Evolutionary conservation across 92 coral and sea anemone species (phyloP).

Genomic region (Porites cylindrica): DNA sequence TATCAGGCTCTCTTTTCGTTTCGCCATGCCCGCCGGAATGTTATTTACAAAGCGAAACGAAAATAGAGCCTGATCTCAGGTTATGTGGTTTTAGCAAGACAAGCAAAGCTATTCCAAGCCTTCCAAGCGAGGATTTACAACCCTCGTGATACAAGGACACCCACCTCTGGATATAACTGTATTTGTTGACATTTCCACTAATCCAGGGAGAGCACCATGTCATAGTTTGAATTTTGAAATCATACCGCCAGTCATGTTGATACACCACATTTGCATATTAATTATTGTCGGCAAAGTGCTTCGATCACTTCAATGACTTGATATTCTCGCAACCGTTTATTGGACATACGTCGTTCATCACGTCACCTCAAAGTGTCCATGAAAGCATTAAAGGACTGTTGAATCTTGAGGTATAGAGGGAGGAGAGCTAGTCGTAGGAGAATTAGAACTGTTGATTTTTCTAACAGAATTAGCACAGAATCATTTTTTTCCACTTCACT

Average conservation of each 20-base stretch:
- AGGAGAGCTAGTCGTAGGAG: constrained; percentile 34
- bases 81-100: no score
- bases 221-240: constrained; percentile 3
- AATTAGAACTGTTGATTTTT: constrained; percentile 5
- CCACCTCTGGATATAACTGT: background rate
- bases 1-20: no score
- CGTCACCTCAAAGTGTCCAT: constrained; percentile 1
- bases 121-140: background rate
- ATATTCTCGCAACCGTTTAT: background rate
- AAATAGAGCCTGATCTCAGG: no score
- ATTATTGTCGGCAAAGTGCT: background rate
- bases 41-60: no score
- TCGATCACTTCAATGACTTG: constrained; percentile 6
- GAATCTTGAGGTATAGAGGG: constrained; percentile 29
- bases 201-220: constrained; percentile 5
- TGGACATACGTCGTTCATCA: constrained; percentile 3
- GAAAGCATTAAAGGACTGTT: constrained; percentile 26
- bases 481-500: no score
- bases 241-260: background rate
- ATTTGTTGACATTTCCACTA: constrained; percentile 11
- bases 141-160: background rate
- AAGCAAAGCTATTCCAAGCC: background rate
- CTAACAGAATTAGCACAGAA: no score
- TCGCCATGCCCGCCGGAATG: no score
- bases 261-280: constrained; percentile 18